Evolutionary conservation across 2,797 vertebrate species (phyloP).

Genomic region (Acanthurus tractus): DNA sequence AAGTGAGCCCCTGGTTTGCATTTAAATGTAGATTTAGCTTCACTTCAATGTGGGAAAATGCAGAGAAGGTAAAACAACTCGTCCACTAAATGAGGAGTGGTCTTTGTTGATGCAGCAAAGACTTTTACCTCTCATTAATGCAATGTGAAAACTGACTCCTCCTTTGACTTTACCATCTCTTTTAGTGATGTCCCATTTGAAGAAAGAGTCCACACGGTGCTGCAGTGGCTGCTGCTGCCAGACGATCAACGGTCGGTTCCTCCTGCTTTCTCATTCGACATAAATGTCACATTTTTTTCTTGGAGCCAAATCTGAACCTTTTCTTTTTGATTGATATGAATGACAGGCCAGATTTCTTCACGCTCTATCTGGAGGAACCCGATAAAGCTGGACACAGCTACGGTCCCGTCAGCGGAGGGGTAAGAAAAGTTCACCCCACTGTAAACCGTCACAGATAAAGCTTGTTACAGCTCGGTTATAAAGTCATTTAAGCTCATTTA

Average conservation of each 20-base stretch:
- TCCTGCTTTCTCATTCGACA: too few relatives aligned
- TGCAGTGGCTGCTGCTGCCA: slow-evolving; percentile 86
- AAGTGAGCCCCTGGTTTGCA: too few relatives aligned
- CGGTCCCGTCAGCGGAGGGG: slow-evolving; percentile 93
- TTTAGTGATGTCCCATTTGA: slow-evolving; percentile 82
- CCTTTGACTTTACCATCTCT: neutral
- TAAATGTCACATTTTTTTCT: neutral
- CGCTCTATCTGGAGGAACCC: slow-evolving; percentile 97
- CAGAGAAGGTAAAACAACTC: too few relatives aligned
- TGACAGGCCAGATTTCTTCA: slow-evolving; percentile 95
- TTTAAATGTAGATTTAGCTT: too few relatives aligned
- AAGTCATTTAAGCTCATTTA: slow-evolving; percentile 18
- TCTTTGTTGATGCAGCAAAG: too few relatives aligned
- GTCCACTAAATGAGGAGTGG: too few relatives aligned
- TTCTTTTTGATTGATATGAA: neutral
- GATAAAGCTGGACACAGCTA: slow-evolving; percentile 93
- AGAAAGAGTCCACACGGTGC: slow-evolving; percentile 79
- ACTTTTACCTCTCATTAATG: too few relatives aligned
- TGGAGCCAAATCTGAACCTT: neutral
- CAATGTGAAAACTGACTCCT: too few relatives aligned
- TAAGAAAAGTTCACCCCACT: slow-evolving; percentile 77
- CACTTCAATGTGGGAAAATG: too few relatives aligned
- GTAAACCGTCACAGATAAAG: neutral
- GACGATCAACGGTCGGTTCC: slow-evolving; percentile 67
- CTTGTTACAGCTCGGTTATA: neutral